Conservation (phyloP, 2,797 vertebrate species). For the Melanitta fusca region DNA sequence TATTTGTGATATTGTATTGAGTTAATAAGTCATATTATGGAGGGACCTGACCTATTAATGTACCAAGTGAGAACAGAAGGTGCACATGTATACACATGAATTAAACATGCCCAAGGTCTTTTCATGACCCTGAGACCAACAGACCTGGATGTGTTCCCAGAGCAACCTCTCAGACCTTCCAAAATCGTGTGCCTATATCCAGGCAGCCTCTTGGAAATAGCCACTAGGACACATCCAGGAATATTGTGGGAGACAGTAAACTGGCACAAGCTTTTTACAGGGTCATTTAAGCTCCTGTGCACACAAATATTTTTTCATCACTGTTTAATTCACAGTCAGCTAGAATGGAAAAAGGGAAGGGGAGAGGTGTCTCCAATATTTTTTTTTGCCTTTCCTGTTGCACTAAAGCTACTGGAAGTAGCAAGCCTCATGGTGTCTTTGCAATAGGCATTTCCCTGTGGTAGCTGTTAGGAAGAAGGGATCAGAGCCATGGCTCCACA, state of each 20-base stretch:
- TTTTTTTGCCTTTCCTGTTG: neutral
- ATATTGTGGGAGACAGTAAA: neutral
- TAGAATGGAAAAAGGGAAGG: neutral
- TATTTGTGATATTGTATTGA: neutral
- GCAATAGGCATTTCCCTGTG: neutral
- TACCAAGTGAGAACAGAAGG: neutral
- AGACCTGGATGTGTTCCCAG: neutral
- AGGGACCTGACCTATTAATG: neutral
- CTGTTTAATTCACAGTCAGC: neutral
- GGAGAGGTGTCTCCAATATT: neutral
- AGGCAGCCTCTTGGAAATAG: neutral
- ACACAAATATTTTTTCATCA: neutral
- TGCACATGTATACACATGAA: neutral
- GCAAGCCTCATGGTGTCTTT: neutral
- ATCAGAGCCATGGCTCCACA: neutral
- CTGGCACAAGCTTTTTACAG: too few relatives aligned
- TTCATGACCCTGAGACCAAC: neutral
- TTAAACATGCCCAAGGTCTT: neutral
- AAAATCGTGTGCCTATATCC: accelerated
- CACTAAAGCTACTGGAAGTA: neutral
- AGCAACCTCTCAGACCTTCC: neutral
- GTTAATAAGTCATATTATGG: neutral
- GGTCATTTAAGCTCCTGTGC: neutral
- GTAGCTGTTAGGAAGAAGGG: neutral
- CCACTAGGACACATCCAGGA: neutral